Evolutionary conservation across 2,797 vertebrate genomes (phyloP).

Genomic region (Pipistrellus nathusii): DNA sequence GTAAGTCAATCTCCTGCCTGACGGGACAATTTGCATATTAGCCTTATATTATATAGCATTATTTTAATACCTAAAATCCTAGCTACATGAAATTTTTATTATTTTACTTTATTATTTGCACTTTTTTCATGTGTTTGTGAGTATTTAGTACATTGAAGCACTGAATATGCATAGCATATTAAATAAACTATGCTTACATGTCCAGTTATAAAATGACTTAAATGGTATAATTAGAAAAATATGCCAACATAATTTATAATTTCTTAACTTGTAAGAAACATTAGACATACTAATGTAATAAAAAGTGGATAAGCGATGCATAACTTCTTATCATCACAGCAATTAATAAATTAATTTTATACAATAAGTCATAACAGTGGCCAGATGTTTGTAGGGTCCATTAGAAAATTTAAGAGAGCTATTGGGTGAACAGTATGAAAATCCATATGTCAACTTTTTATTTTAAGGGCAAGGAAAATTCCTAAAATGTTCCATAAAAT

Average conservation of each 20-base stretch:
- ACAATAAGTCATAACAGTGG: neutral
- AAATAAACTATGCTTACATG: neutral
- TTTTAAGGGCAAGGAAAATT: conserved; percentile 33
- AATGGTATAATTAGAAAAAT: neutral
- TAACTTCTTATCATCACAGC: neutral
- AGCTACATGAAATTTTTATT: neutral
- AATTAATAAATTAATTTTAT: neutral
- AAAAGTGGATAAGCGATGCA: neutral
- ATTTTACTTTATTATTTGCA: neutral
- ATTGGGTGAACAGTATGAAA: neutral
- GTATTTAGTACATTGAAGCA: neutral
- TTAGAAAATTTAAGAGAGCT: conserved; percentile 22
- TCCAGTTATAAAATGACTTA: neutral
- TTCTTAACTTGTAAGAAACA: neutral
- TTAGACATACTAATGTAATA: neutral
- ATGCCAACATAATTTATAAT: neutral
- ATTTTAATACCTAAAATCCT: neutral
- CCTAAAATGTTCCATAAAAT: conserved; percentile 23
- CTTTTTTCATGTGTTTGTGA: neutral
- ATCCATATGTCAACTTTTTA: neutral
- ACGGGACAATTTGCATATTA: too few species aligned
- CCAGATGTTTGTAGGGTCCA: neutral
- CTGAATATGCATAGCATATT: neutral
- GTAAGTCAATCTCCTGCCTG: too few species aligned
- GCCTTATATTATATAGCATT: neutral